Evolutionary conservation across 23 tunicate species (phyloP), one percentile per base, ranked within the genome.

Genomic region (Halocynthia aurantium): DNA sequence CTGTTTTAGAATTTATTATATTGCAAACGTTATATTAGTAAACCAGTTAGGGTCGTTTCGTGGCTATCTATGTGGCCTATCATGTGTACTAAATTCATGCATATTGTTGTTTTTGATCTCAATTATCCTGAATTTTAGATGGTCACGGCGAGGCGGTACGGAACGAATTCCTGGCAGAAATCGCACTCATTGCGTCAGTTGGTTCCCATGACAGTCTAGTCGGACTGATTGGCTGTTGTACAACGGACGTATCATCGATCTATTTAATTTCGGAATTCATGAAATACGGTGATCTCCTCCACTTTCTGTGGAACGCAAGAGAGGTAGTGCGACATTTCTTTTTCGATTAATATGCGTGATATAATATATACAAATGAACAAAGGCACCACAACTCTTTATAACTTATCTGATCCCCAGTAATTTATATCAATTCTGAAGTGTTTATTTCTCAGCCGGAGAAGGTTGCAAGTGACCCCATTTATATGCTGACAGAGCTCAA

Each of bases 281-380:
- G 98, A 50, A 53, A 17, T 92, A 86, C 75, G 98, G 98, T 7
- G 98, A 92, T 79, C 84, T 92, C 2, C 80, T 92, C 79, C 98
- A 92, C 60, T 86, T 92, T 54, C 67, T 92, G 52, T 86, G 92
- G 92, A 72, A 82, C 15, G 81, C 98, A 6, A 61, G 98, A 22
- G 98, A 92, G 69, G 98, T 92, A 31, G 4, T 31, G 44, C 44
- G 44, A 31, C 44, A 31, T 31, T 31, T 31, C 1, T 31, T 31
- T 31, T 31, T 31, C 4, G 44, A 31, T 31, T 0, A 31, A 31
- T 31, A 31, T 31, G 44, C 44, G 44, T 31, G 44, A 31, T 31
- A 31, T 4, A 4, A 31, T 31, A 31, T 31, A 31, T n/a, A n/a
- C n/a, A n/a, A n/a, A n/a, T n/a, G n/a, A n/a, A n/a, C n/a, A n/a